These are phyloP conservation scores for Dinoponera quadriceps DNA, from an alignment of 1,140 invertebrate species.

Conservation along the genomic window DNA sequence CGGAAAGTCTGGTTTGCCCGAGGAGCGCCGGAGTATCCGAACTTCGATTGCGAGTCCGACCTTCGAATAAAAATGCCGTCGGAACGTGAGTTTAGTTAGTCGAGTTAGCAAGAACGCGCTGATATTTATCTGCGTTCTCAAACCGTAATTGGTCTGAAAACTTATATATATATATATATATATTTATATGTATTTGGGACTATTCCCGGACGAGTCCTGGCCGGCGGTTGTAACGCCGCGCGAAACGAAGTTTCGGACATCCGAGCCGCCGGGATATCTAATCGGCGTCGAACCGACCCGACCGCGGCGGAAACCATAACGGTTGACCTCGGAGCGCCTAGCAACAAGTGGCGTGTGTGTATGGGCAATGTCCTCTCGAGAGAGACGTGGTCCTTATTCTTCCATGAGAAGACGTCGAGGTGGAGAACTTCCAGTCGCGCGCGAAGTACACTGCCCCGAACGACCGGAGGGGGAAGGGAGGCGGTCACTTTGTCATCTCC, in stretches of 20 bases:
- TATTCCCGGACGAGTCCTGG: too few relatives aligned
- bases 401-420: background rate
- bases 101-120: too few relatives aligned
- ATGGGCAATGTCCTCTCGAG: conserved; percentile 54
- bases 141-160: too few relatives aligned
- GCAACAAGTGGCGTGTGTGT: conserved; percentile 72
- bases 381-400: conserved; percentile 38
- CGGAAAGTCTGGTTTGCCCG: too few relatives aligned
- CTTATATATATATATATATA: too few relatives aligned
- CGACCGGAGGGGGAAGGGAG: background rate
- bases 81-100: too few relatives aligned
- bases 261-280: conserved; percentile 42
- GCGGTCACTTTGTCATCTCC: too few relatives aligned
- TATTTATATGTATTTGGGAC: too few relatives aligned
- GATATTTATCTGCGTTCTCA: too few relatives aligned
- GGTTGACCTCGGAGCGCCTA: conserved; percentile 72
- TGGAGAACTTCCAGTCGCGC: background rate
- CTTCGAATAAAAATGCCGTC: too few relatives aligned
- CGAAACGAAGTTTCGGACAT: conserved; percentile 5
- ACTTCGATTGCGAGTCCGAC: too few relatives aligned
- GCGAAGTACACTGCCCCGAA: background rate
- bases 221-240: background rate
- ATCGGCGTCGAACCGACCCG: conserved; percentile 5
- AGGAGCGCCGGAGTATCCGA: too few relatives aligned
- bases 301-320: conserved; percentile 63